Evolutionary conservation across 1,140 invertebrate genomes (phyloP).

Genomic region (Drosophila biarmipes): DNA sequence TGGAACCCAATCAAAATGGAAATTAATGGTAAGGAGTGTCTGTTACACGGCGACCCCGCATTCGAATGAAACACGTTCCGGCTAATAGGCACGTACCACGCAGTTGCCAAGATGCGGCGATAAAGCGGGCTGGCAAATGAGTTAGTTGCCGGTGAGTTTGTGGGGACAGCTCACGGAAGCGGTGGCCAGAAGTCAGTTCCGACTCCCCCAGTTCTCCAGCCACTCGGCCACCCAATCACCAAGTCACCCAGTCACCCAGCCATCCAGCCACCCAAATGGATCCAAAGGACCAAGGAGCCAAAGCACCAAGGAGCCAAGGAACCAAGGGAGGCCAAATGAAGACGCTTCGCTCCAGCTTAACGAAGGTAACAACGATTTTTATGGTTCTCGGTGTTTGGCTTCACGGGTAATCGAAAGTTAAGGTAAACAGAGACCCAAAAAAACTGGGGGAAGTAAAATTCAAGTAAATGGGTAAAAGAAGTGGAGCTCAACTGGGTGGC

Average conservation of each 20-base stretch:
- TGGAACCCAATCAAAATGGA: constrained; percentile 47
- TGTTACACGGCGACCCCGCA: constrained; percentile 30
- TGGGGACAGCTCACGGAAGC: constrained; percentile 9
- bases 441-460: constrained; percentile 17
- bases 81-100: constrained; percentile 74
- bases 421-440: constrained; percentile 23
- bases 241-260: neutral
- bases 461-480: constrained; percentile 20
- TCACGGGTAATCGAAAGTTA: constrained; percentile 46
- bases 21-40: constrained; percentile 54
- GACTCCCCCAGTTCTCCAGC: neutral
- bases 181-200: constrained; percentile 9
- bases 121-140: constrained; percentile 74
- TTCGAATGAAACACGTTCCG: constrained; percentile 71
- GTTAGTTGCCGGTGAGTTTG: constrained; percentile 30
- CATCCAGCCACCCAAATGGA: constrained; percentile 1
- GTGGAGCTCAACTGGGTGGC: constrained; percentile 17
- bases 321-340: constrained; percentile 8
- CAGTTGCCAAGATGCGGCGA: constrained; percentile 56
- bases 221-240: neutral
- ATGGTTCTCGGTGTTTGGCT: constrained; percentile 42
- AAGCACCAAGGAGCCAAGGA: neutral
- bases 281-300: constrained; percentile 3
- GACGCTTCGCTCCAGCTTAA: constrained; percentile 16
- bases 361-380: constrained; percentile 24